Evolutionary conservation across 1,140 invertebrate genomes (phyloP).

Genomic region (Lordiphosa stackelbergi): DNA sequence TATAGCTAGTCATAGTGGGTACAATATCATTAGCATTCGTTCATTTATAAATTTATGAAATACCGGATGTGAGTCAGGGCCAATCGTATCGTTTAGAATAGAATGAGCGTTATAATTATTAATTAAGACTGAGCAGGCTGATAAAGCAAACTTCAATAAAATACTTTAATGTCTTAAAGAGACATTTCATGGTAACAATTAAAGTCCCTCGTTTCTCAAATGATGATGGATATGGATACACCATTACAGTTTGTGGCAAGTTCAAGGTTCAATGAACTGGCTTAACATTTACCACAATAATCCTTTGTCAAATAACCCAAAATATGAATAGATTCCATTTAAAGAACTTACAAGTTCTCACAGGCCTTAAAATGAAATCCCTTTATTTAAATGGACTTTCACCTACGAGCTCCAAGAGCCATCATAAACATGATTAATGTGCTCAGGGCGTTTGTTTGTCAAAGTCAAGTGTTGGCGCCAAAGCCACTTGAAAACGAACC

Average conservation of each 20-base stretch:
- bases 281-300: no score
- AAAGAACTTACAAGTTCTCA: background rate
- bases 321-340: no score
- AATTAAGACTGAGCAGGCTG: constrained; percentile 38
- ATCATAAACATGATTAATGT: constrained; percentile 58
- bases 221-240: no score
- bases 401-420: constrained; percentile 20
- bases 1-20: constrained; percentile 1
- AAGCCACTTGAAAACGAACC: constrained; percentile 45
- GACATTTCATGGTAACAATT: background rate
- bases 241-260: no score
- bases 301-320: no score
- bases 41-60: constrained; percentile 24
- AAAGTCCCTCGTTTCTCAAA: no score
- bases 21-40: constrained; percentile 32
- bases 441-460: constrained; percentile 52
- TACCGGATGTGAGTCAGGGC: constrained; percentile 49
- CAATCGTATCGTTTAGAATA: constrained; percentile 22
- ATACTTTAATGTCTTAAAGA: constrained; percentile 24
- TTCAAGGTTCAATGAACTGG: no score
- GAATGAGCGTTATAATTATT: constrained; percentile 63
- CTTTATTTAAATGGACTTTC: constrained; percentile 40
- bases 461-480: constrained; percentile 76
- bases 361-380: background rate
- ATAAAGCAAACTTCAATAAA: constrained; percentile 25